Percentiles rank a stretch among this genome's conserved stretches.
Conservation (phyloP, 2,888 invertebrate species). For the Anthrax anthrax region DNA sequence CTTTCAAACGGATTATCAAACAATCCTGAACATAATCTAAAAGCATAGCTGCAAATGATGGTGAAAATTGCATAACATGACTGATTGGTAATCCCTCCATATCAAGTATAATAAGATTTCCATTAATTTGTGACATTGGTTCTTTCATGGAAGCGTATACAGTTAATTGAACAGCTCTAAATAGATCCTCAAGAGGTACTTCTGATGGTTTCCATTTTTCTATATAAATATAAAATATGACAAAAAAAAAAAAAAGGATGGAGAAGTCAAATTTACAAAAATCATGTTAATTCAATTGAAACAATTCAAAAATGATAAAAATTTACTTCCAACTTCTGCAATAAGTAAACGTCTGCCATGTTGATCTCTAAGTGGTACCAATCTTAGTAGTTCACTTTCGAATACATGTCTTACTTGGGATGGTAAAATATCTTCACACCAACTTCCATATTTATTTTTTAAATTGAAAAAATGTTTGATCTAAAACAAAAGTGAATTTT, state of each 20-base stretch:
- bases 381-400: conserved; percentile 47
- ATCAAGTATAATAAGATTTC: conserved; percentile 58
- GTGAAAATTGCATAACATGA: conserved; percentile 64
- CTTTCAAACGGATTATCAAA: conserved; percentile 68
- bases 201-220: conserved; percentile 63
- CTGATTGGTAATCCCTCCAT: conserved; percentile 57
- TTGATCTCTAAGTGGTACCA: conserved; percentile 53
- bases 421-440: conserved; percentile 48
- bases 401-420: conserved; percentile 46
- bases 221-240: no score
- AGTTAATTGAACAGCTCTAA: conserved; percentile 52
- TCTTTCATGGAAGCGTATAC: conserved; percentile 66
- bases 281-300: background rate
- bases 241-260: background rate
- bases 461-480: conserved; percentile 36
- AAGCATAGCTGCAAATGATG: conserved; percentile 56
- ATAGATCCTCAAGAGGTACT: conserved; percentile 49
- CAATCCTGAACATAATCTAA: conserved; percentile 67
- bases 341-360: conserved; percentile 54
- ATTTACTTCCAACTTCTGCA: conserved; percentile 55
- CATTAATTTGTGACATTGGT: conserved; percentile 61
- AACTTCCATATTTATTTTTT: conserved; percentile 44
- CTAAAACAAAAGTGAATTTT: background rate
- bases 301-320: background rate
- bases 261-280: background rate